Percentiles rank a stretch among this genome's conserved stretches.
These are phyloP conservation scores for Drosophila truncata DNA, from an alignment of 1,140 invertebrate species.

Conservation along the genomic window DNA sequence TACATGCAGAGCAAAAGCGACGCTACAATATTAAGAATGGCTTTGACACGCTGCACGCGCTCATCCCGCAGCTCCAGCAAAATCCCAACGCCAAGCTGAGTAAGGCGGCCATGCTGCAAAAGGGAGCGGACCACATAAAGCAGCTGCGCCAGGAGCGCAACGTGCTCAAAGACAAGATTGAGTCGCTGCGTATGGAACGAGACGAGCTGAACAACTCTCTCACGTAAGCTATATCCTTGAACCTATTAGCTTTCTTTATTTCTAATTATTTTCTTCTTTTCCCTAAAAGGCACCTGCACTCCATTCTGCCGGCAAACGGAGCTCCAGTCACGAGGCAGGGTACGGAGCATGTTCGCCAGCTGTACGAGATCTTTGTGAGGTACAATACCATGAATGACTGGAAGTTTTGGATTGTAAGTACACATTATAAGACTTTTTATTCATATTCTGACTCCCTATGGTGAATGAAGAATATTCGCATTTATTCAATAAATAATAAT, in stretches of 20 bases:
- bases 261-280: not conserved
- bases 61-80: slow-evolving; percentile 96
- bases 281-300: slow-evolving; percentile 93
- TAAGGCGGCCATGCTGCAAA: slow-evolving; percentile 98
- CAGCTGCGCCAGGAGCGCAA: slow-evolving; percentile 94
- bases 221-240: slow-evolving; percentile 85
- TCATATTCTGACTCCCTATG: not conserved
- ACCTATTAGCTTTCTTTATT: slow-evolving; percentile 60
- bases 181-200: slow-evolving; percentile 93
- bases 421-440: not conserved
- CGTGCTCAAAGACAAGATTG: slow-evolving; percentile 96
- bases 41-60: slow-evolving; percentile 96
- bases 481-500: not conserved
- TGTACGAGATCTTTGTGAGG: slow-evolving; percentile 97
- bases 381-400: slow-evolving; percentile 95
- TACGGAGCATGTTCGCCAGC: slow-evolving; percentile 96
- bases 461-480: not conserved
- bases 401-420: slow-evolving; percentile 98
- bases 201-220: slow-evolving; percentile 96
- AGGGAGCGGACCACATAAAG: slow-evolving; percentile 97
- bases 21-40: slow-evolving; percentile 99
- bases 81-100: slow-evolving; percentile 97
- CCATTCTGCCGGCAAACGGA: slow-evolving; percentile 97
- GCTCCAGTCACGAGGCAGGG: slow-evolving; percentile 95
- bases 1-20: slow-evolving; percentile 99